phyloP scores from a whole-genome alignment of 2,113 vertebrate genomes.

The Lepus timidus region DNA sequence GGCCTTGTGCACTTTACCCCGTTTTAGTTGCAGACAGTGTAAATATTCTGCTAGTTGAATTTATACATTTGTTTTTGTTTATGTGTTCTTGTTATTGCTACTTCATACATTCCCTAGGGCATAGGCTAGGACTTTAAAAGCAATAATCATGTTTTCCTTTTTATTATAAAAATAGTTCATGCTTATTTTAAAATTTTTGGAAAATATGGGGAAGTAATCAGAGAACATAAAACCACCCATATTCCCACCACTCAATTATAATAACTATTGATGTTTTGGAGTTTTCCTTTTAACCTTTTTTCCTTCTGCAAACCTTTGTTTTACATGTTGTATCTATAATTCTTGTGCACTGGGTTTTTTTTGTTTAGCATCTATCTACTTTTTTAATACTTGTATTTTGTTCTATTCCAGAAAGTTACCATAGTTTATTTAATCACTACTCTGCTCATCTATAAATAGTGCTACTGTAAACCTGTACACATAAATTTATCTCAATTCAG shows the following conservation, averaged over 20 bases:
- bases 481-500: conserved; percentile 10
- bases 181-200: conserved; percentile 67
- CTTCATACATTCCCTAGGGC: conserved; percentile 55
- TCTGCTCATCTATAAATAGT: conserved; percentile 31
- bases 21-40: conserved; percentile 32
- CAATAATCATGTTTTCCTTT: conserved; percentile 67
- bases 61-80: conserved; percentile 64
- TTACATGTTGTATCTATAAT: not conserved
- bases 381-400: conserved; percentile 39
- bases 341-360: not conserved
- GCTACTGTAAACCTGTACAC: not conserved
- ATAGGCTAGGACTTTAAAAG: conserved; percentile 52
- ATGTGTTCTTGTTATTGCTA: conserved; percentile 49
- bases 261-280: not conserved
- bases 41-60: conserved; percentile 46
- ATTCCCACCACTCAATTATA: conserved; percentile 19
- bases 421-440: conserved; percentile 41
- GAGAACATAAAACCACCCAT: conserved; percentile 59
- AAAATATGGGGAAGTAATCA: conserved; percentile 64
- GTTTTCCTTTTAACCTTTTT: not conserved
- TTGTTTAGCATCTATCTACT: not conserved
- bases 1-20: not conserved
- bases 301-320: not conserved
- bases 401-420: conserved; percentile 30
- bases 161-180: conserved; percentile 71